Evolutionary conservation across 2,888 invertebrate genomes (phyloP).

Genomic region (Panzeria rudis): DNA sequence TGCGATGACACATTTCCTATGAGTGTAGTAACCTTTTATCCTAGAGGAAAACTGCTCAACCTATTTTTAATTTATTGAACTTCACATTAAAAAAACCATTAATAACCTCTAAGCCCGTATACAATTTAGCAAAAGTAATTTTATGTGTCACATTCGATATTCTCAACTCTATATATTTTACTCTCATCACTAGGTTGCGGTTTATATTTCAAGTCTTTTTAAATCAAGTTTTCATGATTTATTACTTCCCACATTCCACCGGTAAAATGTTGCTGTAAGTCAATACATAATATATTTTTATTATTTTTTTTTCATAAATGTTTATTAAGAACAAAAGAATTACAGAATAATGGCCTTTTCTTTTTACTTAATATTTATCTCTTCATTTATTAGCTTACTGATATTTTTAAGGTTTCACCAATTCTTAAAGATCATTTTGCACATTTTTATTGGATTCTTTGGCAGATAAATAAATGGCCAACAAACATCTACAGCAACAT

Average conservation of each 20-base stretch:
- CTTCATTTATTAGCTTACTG: constrained; percentile 69
- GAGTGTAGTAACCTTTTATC: too few species aligned
- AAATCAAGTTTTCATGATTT: constrained; percentile 50
- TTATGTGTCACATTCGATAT: too few species aligned
- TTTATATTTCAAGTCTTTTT: constrained; percentile 1
- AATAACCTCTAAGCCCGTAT: too few species aligned
- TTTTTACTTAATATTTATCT: constrained; percentile 64
- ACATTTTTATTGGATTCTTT: constrained; percentile 59
- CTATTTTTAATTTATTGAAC: too few species aligned
- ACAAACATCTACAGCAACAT: constrained; percentile 34
- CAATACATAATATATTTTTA: constrained; percentile 19
- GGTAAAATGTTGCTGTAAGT: constrained; percentile 29
- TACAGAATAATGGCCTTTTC: constrained; percentile 34
- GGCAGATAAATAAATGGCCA: constrained; percentile 57
- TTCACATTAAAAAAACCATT: too few species aligned
- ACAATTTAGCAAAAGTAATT: too few species aligned
- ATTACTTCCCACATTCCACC: constrained; percentile 32
- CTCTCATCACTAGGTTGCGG: neutral
- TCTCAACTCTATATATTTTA: too few species aligned
- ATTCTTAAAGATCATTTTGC: constrained; percentile 54
- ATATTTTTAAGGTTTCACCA: constrained; percentile 70
- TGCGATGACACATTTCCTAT: too few species aligned
- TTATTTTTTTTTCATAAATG: neutral
- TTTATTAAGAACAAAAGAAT: constrained; percentile 46
- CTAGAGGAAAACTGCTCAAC: too few species aligned